A percentile compares a stretch with the other conserved stretches of the same genome.
Conservation (phyloP, 2,113 vertebrate genomes). For the Nesogale talazaci region DNA sequence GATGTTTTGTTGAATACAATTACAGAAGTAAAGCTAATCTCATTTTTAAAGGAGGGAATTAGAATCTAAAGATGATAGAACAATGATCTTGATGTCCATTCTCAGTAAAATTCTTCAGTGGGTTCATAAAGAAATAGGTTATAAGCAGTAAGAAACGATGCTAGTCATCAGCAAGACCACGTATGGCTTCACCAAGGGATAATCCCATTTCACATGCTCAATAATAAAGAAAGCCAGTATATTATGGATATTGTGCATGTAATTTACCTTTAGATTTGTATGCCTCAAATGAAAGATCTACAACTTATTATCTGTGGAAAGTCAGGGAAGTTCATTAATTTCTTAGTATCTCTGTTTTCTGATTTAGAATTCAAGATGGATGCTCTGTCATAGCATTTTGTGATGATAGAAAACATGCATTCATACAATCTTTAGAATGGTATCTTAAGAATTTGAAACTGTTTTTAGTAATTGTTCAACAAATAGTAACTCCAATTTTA, state of each 20-base stretch:
- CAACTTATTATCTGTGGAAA: background rate
- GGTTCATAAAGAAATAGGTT: slow-evolving; percentile 38
- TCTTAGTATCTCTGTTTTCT: slow-evolving; percentile 30
- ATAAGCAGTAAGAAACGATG: slow-evolving; percentile 3
- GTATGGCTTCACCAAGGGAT: background rate
- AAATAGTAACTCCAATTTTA: background rate
- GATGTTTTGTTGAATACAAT: slow-evolving; percentile 61
- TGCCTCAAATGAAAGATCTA: slow-evolving; percentile 27
- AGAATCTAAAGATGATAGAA: slow-evolving; percentile 24
- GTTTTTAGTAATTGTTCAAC: slow-evolving; percentile 26
- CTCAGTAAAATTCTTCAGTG: slow-evolving; percentile 19
- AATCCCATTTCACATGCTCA: slow-evolving; percentile 42
- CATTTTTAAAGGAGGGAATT: slow-evolving; percentile 25
- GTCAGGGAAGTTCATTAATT: background rate
- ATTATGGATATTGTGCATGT: background rate
- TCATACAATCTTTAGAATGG: background rate
- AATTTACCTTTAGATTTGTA: background rate
- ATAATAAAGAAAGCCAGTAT: background rate
- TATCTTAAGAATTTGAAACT: background rate
- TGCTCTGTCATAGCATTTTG: slow-evolving; percentile 33
- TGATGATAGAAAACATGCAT: background rate
- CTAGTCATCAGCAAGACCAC: background rate
- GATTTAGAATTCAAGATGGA: slow-evolving; percentile 31
- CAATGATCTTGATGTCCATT: slow-evolving; percentile 26
- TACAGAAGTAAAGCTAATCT: slow-evolving; percentile 64